A percentile compares a stretch with the other conserved stretches of the same genome.
Evolutionary conservation across 2,113 vertebrate genomes (phyloP).

Genomic region (Stigmatopora nigra): DNA sequence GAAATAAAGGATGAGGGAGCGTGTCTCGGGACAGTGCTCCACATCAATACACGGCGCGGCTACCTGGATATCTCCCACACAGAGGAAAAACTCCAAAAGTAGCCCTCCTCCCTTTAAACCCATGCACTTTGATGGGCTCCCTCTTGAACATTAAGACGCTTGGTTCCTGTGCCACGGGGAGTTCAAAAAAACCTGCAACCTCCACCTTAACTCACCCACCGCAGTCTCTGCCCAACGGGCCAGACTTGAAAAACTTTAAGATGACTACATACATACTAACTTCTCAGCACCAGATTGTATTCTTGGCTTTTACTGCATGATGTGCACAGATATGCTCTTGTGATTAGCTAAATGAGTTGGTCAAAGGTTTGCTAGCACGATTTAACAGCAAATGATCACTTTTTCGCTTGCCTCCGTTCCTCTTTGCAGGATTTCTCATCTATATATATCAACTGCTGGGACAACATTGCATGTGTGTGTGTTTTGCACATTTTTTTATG

Average conservation of each 20-base stretch:
- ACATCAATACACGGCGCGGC: slow-evolving; percentile 64
- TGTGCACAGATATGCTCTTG: slow-evolving; percentile 26
- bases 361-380: slow-evolving; percentile 46
- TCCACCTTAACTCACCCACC: slow-evolving; percentile 37
- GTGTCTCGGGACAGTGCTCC: slow-evolving; percentile 56
- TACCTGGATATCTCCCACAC: slow-evolving; percentile 67
- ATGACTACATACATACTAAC: slow-evolving; percentile 38
- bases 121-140: slow-evolving; percentile 64
- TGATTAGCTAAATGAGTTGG: slow-evolving; percentile 42
- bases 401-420: slow-evolving; percentile 41
- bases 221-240: slow-evolving; percentile 43
- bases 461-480: slow-evolving; percentile 8
- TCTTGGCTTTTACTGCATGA: slow-evolving; percentile 34
- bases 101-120: slow-evolving; percentile 61
- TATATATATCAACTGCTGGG: slow-evolving; percentile 35
- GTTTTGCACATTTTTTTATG: slow-evolving; percentile 9
- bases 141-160: slow-evolving; percentile 64
- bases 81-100: slow-evolving; percentile 55
- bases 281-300: slow-evolving; percentile 40
- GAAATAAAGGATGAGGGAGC: slow-evolving; percentile 57
- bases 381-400: slow-evolving; percentile 54
- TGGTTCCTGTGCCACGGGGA: slow-evolving; percentile 59
- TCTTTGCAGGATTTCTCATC: slow-evolving; percentile 39
- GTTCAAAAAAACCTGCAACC: slow-evolving; percentile 57
- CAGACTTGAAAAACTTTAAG: slow-evolving; percentile 56